Base-by-base conservation (phyloP, 2,888 invertebrate species). In the Myopa tessellatipennis region DNA sequence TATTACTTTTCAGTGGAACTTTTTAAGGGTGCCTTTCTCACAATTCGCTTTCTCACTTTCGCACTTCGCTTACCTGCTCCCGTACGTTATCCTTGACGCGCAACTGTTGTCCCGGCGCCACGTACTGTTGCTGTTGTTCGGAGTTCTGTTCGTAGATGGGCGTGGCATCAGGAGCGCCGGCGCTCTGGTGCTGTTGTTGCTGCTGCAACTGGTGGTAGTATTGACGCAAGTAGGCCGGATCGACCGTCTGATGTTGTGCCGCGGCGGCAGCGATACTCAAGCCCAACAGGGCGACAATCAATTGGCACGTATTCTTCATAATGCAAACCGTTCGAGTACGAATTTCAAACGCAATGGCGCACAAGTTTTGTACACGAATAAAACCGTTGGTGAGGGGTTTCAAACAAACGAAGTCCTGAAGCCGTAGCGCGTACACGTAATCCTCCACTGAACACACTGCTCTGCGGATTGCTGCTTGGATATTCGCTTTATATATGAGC, bases 111-210 rank as follows among this genome's bases (percentile, higher is more conserved):
- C 87, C 90, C 45, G 91, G 90, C 61, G 87, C 89, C 78, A 91
- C 90, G 75, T 90, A 90, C 88, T 91, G 89, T 89, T 90, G 88
- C 60, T 85, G 84, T 89, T 86, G 86, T 81, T 89, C 88, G 45
- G 88, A 91, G 60, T 91, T 90, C 76, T 89, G 88, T 83, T 90
- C 90, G 75, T 87, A 90, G 78, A 90, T 90, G 81, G 90, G 90
- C 76, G 90, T 89, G 86, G 90, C 82, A 79, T 90, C 89, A 68
- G 82, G 81, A 90, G 91, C 80, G 88, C 90, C 78, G 82, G 86
- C 79, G 88, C 91, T 83, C 90, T 90, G 84, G 65, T 86, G 85
- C 14, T 83, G 79, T 50, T 88, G 88, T 73, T 88, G 84, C 79
- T 88, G 88, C 76, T 88, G 86, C 82, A 88, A 83, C 80, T 88